Percentiles rank a stretch among this genome's conserved stretches.
phyloP scores from a whole-genome alignment of 2,888 invertebrate species.

The Drosophila diplacantha region DNA sequence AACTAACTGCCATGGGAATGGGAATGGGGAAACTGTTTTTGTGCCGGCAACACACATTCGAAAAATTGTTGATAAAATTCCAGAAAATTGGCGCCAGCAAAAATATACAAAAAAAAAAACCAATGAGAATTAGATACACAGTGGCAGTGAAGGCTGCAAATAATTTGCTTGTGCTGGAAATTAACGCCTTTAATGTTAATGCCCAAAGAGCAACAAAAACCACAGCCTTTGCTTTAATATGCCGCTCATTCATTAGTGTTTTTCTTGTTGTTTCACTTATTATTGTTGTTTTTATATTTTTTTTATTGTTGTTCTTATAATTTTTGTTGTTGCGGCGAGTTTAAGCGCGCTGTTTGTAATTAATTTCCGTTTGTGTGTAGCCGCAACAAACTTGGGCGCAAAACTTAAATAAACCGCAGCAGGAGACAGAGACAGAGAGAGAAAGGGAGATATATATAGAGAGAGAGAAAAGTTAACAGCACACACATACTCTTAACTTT shows the following conservation, averaged over 20 bases:
- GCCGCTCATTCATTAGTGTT: slow-evolving; percentile 55
- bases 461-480: slow-evolving; percentile 17
- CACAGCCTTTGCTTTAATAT: slow-evolving; percentile 54
- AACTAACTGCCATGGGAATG: slow-evolving; percentile 44
- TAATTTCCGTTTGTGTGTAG: slow-evolving; percentile 69
- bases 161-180: slow-evolving; percentile 51
- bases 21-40: slow-evolving; percentile 29
- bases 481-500: neutral
- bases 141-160: slow-evolving; percentile 16
- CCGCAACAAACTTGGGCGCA: slow-evolving; percentile 59
- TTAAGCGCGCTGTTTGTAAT: slow-evolving; percentile 68
- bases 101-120: slow-evolving; percentile 15
- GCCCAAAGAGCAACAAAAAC: slow-evolving; percentile 31
- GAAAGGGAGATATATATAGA: neutral
- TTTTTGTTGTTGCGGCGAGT: slow-evolving; percentile 48
- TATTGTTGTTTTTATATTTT: slow-evolving; percentile 28
- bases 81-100: slow-evolving; percentile 36
- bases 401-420: slow-evolving; percentile 63
- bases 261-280: slow-evolving; percentile 26
- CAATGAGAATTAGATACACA: slow-evolving; percentile 18
- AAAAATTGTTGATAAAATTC: slow-evolving; percentile 42
- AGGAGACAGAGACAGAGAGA: slow-evolving; percentile 22
- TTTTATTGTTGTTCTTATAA: slow-evolving; percentile 37
- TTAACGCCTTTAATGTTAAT: slow-evolving; percentile 60
- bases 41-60: slow-evolving; percentile 24